Evolutionary conservation across 1,140 invertebrate species (phyloP), one percentile per base, ranked within the genome.

Genomic region (Halyomorpha halys): DNA sequence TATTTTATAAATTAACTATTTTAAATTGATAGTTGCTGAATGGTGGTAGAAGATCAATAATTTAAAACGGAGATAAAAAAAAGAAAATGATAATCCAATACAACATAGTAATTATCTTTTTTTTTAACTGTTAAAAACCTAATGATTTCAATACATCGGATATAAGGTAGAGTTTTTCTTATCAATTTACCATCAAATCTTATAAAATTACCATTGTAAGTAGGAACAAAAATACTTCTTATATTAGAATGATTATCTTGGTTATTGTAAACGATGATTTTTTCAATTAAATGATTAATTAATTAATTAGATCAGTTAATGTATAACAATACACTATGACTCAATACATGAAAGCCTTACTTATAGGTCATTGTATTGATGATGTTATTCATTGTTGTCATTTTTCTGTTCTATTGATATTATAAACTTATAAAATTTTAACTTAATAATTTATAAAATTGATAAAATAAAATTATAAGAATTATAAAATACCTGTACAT

Each of bases 321-420:
- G 4, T 49, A 16, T 19, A 9, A 19, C n/a, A 49, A 49, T n/a
- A 21, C 15, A 27, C 9, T 56, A 56, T 56, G 53, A 56, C 53
- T 56, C 53, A 15, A 56, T 56, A 56, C 53, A 56, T 56, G 19
- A 25, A 56, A 56, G 23, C 23, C 53, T 19, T 23, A 15, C 8
- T 16, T 27, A 23, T 56, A 13, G 53, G 23, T 56, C 15, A 23
- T 56, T 56, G 53, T 56, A 56, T 56, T 27, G 53, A 56, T 56
- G 53, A 56, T 56, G 53, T 56, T 56, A 11, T 39, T 39, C 11
- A 8, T 39, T 39, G 34, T 39, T 39, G 11, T 9, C 13, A 39
- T 39, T 39, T 39, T 39, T 6, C 34, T 39, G 34, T 39, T 39
- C 1, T 3, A 6, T 39, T 39, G 4, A 11, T 3, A 30, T 30